phyloP scores from a whole-genome alignment of 2,797 vertebrate genomes.

The Acropternis orthonyx region DNA sequence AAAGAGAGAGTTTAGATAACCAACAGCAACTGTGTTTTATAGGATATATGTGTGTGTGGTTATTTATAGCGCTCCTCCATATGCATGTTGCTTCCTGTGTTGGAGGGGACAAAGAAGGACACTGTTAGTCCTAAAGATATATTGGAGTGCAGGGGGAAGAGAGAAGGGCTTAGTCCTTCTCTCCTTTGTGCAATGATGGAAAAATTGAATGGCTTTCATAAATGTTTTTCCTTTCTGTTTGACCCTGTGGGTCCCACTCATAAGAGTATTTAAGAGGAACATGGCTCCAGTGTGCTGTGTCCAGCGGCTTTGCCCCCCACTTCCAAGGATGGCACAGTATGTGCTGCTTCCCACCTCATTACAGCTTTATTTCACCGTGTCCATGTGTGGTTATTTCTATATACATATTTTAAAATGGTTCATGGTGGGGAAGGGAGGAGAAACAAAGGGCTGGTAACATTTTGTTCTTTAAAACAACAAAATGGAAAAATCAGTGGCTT shows the following conservation, averaged over 20 bases:
- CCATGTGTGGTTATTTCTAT: not conserved
- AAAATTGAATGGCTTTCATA: not conserved
- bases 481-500: not conserved
- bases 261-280: not conserved
- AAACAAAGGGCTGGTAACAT: not conserved
- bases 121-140: not conserved
- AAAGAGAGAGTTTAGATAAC: conserved; percentile 3
- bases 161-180: not conserved
- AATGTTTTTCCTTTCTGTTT: not conserved
- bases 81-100: not conserved
- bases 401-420: not conserved
- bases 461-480: not conserved
- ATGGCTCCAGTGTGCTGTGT: not conserved
- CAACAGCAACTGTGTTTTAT: not conserved
- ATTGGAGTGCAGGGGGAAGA: not conserved
- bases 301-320: not conserved
- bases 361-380: not conserved
- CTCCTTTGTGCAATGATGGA: not conserved
- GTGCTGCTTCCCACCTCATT: not conserved
- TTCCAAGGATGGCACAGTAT: not conserved
- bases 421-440: not conserved
- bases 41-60: not conserved
- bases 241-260: not conserved
- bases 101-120: not conserved
- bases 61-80: conserved; percentile 2